phyloP scores from a whole-genome alignment of 1,140 invertebrate species.

The Drosophila funebris region DNA sequence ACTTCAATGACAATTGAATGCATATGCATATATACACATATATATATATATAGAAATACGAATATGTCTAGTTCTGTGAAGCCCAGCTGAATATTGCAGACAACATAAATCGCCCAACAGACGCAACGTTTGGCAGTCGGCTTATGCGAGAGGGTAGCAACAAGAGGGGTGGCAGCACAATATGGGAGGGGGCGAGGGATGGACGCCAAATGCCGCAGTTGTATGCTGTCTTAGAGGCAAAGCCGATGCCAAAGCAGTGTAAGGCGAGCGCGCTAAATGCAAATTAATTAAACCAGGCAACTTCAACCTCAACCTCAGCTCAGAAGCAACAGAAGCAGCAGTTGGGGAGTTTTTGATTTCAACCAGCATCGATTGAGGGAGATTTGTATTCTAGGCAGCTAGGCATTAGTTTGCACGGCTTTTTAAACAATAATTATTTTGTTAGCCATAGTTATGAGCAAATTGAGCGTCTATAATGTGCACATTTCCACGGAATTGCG shows the following conservation, averaged over 20 bases:
- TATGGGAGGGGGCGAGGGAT: not conserved
- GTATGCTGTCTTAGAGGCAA: slow-evolving; percentile 31
- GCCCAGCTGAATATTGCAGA: slow-evolving; percentile 54
- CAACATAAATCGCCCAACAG: slow-evolving; percentile 51
- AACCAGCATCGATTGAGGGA: slow-evolving; percentile 4
- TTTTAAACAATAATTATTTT: slow-evolving; percentile 53
- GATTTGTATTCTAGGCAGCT: slow-evolving; percentile 18
- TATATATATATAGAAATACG: not conserved
- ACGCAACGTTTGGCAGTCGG: slow-evolving; percentile 15
- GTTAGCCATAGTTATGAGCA: slow-evolving; percentile 45
- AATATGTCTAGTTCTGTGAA: not conserved
- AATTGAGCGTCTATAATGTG: slow-evolving; percentile 49
- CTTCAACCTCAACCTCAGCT: too few species aligned
- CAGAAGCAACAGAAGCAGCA: not conserved
- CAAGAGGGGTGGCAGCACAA: too few species aligned
- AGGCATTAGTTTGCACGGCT: slow-evolving; percentile 34
- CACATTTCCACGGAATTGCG: not conserved
- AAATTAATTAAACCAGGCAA: slow-evolving; percentile 64
- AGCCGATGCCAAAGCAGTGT: slow-evolving; percentile 20
- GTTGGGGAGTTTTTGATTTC: not conserved
- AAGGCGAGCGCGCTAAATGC: slow-evolving; percentile 51
- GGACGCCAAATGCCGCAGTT: slow-evolving; percentile 36
- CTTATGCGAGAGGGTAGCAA: slow-evolving; percentile 6
- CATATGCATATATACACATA: not conserved
- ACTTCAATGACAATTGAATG: slow-evolving; percentile 24